Conservation (phyloP, 2,888 invertebrate genomes). For the Hemicrepidius hirtus region DNA sequence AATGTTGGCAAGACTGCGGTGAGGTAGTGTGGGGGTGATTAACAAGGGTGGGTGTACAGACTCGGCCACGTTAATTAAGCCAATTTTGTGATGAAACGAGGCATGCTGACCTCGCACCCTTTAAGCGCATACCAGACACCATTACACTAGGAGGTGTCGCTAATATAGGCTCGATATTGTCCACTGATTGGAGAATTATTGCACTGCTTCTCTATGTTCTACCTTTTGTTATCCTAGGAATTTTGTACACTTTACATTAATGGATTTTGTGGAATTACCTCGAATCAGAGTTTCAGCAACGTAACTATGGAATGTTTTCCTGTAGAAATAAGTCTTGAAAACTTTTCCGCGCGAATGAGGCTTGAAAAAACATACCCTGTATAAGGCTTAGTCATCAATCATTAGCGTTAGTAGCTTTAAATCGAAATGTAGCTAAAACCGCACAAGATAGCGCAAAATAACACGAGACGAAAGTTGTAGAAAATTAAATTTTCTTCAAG, state of each 20-base stretch:
- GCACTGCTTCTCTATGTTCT: background rate
- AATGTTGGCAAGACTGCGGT: constrained; percentile 39
- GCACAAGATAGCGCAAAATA: too few species aligned
- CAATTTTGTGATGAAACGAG: constrained; percentile 58
- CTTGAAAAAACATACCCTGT: too few species aligned
- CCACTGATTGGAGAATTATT: constrained; percentile 35
- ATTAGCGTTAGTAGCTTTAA: too few species aligned
- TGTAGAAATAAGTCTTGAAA: too few species aligned
- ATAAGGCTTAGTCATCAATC: too few species aligned
- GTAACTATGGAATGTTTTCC: too few species aligned
- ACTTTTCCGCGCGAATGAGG: too few species aligned
- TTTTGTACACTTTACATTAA: background rate
- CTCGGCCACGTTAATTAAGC: constrained; percentile 57
- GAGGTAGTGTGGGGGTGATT: constrained; percentile 41
- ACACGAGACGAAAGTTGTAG: too few species aligned
- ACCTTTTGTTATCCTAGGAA: constrained; percentile 17
- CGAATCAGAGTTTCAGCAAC: background rate
- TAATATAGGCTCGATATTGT: constrained; percentile 22
- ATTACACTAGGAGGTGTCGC: constrained; percentile 30
- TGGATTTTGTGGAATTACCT: background rate
- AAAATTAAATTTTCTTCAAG: too few species aligned
- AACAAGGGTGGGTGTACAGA: constrained; percentile 43
- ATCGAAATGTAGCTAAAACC: too few species aligned
- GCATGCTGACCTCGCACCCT: constrained; percentile 54
- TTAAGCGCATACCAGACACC: constrained; percentile 44